Conservation (phyloP, 2,797 vertebrate species). For the Pelochelys cantorii region DNA sequence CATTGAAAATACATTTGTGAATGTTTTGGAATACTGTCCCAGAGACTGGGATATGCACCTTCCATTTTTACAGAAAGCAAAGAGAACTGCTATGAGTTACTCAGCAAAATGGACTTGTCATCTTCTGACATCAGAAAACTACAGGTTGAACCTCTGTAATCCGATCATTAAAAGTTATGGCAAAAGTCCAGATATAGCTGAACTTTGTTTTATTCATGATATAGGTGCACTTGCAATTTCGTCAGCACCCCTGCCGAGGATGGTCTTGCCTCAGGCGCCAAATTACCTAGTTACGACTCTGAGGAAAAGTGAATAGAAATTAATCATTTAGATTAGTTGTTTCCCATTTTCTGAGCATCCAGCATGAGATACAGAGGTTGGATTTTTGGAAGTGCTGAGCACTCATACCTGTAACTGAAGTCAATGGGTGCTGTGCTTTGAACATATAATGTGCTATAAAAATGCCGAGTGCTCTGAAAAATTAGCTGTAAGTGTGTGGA, state of each 20-base stretch:
- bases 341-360: neutral
- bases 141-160: too few species aligned
- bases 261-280: too few species aligned
- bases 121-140: neutral
- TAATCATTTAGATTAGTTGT: neutral
- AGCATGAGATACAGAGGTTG: neutral
- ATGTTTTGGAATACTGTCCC: neutral
- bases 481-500: neutral
- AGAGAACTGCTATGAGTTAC: neutral
- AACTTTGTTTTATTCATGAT: neutral
- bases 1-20: neutral
- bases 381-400: neutral
- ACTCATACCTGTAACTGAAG: neutral
- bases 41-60: neutral
- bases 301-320: neutral
- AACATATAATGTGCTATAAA: neutral
- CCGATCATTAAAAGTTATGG: neutral
- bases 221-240: accelerated
- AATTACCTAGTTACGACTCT: too few species aligned
- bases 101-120: neutral
- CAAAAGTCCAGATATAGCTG: neutral
- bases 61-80: neutral
- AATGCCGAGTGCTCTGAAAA: neutral
- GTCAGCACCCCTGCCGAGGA: too few species aligned
- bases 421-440: neutral